phyloP scores from a whole-genome alignment of 2,888 invertebrate species.

The Latrodectus elegans region DNA sequence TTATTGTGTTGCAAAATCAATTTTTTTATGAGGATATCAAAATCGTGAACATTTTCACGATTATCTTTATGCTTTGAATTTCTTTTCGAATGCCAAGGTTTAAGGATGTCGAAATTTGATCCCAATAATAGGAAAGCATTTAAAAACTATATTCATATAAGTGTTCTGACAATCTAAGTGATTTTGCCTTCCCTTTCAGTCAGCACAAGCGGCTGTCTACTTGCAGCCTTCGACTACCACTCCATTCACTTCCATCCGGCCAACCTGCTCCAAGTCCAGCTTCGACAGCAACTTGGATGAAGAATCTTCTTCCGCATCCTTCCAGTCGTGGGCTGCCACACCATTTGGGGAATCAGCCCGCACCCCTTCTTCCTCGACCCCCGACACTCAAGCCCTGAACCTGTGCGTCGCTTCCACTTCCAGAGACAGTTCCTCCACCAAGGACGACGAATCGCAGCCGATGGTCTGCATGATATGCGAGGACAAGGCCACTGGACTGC shows the following conservation, averaged over 20 bases:
- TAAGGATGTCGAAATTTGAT: too few relatives aligned
- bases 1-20: too few relatives aligned
- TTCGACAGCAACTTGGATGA: slow-evolving; percentile 45
- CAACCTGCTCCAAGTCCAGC: slow-evolving; percentile 48
- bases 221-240: not conserved
- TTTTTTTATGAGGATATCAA: too few relatives aligned
- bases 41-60: too few relatives aligned
- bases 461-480: slow-evolving; percentile 99
- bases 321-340: not conserved
- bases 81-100: too few relatives aligned
- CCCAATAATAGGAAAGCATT: too few relatives aligned
- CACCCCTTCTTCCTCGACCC: slow-evolving; percentile 31
- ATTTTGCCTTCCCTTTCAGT: not conserved
- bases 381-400: slow-evolving; percentile 68
- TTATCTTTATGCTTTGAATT: too few relatives aligned
- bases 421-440: slow-evolving; percentile 16
- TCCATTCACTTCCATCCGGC: slow-evolving; percentile 28
- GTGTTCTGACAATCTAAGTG: not conserved
- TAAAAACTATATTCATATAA: too few relatives aligned
- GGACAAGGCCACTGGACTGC: slow-evolving; percentile 97
- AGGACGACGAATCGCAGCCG: slow-evolving; percentile 62
- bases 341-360: not conserved
- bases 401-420: slow-evolving; percentile 66
- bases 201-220: slow-evolving; percentile 33
- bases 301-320: slow-evolving; percentile 5